Evolutionary conservation across 2,113 vertebrate species (phyloP).

Genomic region (Diadophis punctatus): DNA sequence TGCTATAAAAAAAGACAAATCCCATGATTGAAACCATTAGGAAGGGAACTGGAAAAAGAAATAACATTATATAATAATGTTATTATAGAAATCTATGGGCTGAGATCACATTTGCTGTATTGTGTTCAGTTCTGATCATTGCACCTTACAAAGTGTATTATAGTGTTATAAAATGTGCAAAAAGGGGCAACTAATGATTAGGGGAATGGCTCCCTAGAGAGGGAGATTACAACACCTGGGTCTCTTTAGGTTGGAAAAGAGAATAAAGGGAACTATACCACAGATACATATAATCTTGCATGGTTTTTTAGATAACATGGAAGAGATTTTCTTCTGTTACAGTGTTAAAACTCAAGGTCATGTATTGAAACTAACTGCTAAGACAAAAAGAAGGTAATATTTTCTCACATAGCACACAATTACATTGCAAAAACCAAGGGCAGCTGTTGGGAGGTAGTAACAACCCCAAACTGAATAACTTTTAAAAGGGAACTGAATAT

Average conservation of each 20-base stretch:
- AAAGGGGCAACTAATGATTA: background rate
- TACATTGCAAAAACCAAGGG: background rate
- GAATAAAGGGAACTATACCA: background rate
- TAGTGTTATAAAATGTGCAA: background rate
- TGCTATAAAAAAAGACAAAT: background rate
- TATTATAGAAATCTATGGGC: background rate
- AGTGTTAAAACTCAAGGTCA: background rate
- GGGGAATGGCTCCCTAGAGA: background rate
- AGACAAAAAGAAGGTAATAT: background rate
- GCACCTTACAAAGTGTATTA: background rate
- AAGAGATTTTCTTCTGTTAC: background rate
- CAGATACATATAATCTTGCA: background rate
- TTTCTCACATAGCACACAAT: background rate
- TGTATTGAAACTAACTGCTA: background rate
- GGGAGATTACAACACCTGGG: background rate
- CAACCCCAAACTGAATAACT: background rate
- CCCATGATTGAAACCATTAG: background rate
- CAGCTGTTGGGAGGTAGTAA: background rate
- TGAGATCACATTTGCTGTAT: background rate
- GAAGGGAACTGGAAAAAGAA: background rate
- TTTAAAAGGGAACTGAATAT: background rate
- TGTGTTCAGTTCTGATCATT: background rate
- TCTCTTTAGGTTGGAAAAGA: background rate
- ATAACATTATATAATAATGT: background rate
- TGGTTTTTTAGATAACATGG: background rate